A percentile compares a stretch with the other conserved stretches of the same genome.
Conservation (phyloP, 1,140 invertebrate species). For the Pentalonia nigronervosa region DNA sequence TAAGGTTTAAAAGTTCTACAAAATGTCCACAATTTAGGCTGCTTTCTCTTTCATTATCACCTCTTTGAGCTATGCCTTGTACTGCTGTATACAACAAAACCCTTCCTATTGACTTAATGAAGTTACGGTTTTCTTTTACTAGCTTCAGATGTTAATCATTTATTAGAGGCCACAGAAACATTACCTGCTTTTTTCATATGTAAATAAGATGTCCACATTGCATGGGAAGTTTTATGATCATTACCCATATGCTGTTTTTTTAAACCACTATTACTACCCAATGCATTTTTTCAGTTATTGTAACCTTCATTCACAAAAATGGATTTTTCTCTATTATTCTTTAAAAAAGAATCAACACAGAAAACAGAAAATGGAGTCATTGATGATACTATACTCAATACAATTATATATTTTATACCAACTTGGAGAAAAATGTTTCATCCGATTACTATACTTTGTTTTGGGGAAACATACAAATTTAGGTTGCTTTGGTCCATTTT, state of each 20-base stretch:
- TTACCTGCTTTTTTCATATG: too few relatives aligned
- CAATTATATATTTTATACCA: slow-evolving; percentile 31
- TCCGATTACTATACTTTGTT: too few relatives aligned
- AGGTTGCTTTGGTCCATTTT: slow-evolving; percentile 29
- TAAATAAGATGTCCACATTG: too few relatives aligned
- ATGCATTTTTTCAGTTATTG: too few relatives aligned
- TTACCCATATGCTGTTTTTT: too few relatives aligned
- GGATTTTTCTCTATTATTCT: too few relatives aligned
- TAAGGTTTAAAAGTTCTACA: slow-evolving; percentile 42
- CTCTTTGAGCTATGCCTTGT: slow-evolving; percentile 52
- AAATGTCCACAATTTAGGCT: slow-evolving; percentile 24
- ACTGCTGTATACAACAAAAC: slow-evolving; percentile 26
- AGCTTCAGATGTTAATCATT: slow-evolving; percentile 17
- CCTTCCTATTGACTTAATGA: background rate
- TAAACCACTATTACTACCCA: too few relatives aligned
- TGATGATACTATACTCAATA: slow-evolving; percentile 29
- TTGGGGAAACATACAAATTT: slow-evolving; percentile 12
- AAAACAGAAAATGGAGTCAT: slow-evolving; percentile 5
- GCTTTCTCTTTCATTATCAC: slow-evolving; percentile 13
- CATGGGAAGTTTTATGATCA: too few relatives aligned
- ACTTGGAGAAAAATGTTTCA: slow-evolving; percentile 17
- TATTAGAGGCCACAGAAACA: background rate
- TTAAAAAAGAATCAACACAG: slow-evolving; percentile 27
- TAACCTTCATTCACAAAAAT: too few relatives aligned
- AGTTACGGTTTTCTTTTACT: slow-evolving; percentile 34